Conservation (phyloP, 2,888 invertebrate species). For the Acanthosepion lycidas region DNA sequence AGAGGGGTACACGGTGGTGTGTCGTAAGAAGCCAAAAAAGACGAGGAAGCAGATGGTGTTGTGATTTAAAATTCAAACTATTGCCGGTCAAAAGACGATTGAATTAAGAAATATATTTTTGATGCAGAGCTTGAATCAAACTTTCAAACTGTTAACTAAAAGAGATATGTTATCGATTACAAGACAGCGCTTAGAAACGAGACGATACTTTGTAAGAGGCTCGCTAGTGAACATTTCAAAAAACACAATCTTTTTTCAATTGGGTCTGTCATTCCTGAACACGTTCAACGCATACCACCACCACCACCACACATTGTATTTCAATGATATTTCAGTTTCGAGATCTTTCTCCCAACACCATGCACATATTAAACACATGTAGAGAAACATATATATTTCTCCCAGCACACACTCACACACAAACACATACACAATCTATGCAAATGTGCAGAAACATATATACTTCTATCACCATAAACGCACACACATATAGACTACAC, state of each 20-base stretch:
- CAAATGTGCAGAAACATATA: background rate
- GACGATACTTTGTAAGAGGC: background rate
- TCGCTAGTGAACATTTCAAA: background rate
- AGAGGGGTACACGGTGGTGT: background rate
- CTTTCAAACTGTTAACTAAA: background rate
- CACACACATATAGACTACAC: too few species aligned
- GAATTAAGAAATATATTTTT: background rate
- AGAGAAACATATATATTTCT: background rate
- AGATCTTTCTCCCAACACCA: background rate
- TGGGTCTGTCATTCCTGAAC: background rate
- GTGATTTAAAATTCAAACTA: background rate
- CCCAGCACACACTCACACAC: background rate
- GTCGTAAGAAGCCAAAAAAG: background rate
- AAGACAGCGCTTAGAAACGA: background rate
- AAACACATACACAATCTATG: background rate
- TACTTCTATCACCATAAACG: too few species aligned
- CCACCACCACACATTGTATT: background rate
- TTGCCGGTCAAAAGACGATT: background rate
- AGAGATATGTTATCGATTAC: background rate
- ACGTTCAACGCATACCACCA: background rate
- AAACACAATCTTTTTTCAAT: background rate
- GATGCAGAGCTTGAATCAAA: background rate
- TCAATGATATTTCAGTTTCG: background rate
- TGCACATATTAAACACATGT: background rate
- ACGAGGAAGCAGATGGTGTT: background rate